Evolutionary conservation across 1,140 invertebrate genomes (phyloP).

Genomic region (Nilaparvata lugens): DNA sequence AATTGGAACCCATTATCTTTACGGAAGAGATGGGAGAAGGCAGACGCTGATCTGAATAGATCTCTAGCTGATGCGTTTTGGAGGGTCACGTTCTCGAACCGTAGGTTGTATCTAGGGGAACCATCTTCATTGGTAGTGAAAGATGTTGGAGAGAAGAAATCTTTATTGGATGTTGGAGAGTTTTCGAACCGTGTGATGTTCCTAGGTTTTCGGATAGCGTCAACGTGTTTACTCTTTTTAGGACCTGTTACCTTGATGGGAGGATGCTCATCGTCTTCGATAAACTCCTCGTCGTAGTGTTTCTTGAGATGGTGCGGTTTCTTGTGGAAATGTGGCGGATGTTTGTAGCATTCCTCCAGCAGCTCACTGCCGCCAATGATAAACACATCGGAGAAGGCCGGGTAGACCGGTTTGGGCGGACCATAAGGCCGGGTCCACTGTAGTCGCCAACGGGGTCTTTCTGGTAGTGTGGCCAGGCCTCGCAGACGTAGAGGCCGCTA

Average conservation of each 20-base stretch:
- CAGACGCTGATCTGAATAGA: too few species aligned
- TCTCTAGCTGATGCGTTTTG: too few species aligned
- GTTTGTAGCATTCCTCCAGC: constrained; percentile 7
- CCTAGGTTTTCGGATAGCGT: neutral
- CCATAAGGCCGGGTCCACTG: neutral
- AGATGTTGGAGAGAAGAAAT: neutral
- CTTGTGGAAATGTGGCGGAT: neutral
- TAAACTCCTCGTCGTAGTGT: neutral
- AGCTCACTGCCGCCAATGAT: constrained; percentile 13
- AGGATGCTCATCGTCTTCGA: neutral
- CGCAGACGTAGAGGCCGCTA: constrained; percentile 4
- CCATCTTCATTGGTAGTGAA: neutral
- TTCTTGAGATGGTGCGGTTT: neutral
- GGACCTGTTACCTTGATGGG: neutral
- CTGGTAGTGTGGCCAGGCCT: constrained; percentile 12
- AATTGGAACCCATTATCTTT: too few species aligned
- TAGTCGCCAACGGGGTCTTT: neutral
- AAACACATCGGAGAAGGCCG: constrained; percentile 8
- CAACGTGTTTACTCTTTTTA: neutral
- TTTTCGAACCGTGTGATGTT: neutral
- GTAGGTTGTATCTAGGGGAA: neutral
- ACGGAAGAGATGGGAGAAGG: too few species aligned
- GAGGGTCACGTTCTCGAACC: neutral
- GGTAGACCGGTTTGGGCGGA: neutral
- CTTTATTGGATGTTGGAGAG: neutral